phyloP scores from a whole-genome alignment of 2,113 vertebrate genomes.

The Thymallus thymallus region DNA sequence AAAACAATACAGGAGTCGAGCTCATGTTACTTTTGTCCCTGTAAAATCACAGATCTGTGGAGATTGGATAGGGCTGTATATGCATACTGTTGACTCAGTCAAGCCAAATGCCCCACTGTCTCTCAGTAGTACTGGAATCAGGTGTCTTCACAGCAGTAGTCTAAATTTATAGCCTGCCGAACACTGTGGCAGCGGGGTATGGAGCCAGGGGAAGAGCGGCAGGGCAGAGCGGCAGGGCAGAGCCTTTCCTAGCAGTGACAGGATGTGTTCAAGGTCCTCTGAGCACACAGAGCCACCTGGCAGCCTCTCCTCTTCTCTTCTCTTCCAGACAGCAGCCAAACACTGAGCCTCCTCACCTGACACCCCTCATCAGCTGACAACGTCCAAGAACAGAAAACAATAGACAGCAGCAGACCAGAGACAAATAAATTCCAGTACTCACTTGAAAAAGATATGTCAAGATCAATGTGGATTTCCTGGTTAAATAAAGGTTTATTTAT shows the following conservation, averaged over 20 bases:
- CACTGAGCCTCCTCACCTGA: not conserved
- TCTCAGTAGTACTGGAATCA: no score
- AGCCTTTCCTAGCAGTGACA: not conserved
- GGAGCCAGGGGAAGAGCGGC: not conserved
- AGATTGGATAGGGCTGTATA: no score
- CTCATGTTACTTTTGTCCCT: no score
- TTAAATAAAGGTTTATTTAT: no score
- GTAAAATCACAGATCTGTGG: no score
- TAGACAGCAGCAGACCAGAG: no score
- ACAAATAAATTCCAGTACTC: no score
- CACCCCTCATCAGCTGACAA: not conserved
- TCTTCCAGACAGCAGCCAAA: conserved; percentile 40
- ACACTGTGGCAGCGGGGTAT: not conserved
- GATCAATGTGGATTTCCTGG: no score
- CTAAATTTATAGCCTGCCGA: not conserved
- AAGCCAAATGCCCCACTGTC: no score
- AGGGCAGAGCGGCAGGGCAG: not conserved
- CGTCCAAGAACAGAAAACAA: not conserved
- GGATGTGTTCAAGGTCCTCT: conserved; percentile 17
- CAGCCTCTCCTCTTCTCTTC: conserved; percentile 13
- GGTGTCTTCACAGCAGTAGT: no score
- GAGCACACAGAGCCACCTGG: conserved; percentile 12
- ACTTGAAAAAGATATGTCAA: no score
- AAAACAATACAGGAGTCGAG: not conserved
- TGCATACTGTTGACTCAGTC: no score